Base-by-base conservation (phyloP, 2,797 vertebrate genomes). In the Silurus aristotelis region DNA sequence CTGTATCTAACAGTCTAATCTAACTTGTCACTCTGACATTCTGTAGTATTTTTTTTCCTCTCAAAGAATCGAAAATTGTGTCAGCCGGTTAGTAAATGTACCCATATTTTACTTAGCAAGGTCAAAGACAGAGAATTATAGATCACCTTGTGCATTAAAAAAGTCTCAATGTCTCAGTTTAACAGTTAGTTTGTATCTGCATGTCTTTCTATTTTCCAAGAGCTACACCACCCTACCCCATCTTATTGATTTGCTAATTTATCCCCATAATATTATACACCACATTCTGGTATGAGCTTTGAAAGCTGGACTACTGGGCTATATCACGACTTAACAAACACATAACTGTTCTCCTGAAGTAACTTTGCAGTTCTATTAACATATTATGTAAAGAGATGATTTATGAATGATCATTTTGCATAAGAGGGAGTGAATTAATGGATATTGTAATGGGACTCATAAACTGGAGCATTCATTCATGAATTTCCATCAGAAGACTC, bases 371-470 rank as follows among this genome's bases (percentile, higher is more conserved):
- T 43, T 58, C 31, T 73, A 58, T 76, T 76, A 86, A 27, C 75
- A 80, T 6, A n/a, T 70, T 80, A 77, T 66, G 10, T 80, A 25
- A 52, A 55, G 20, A 77, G 38, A 86, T 86, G 67, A 87, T 87
- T 82, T 82, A 87, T 87, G 64, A 84, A 87, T 71, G 43, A 87
- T 64, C 56, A 52, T 84, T 76, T 75, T 76, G 68, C 83, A 87
- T 76, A 75, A 71, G 77, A 87, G 27, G 76, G 46, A 81, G 63
- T 38, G 63, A 87, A 75, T 75, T 84, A 84, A 84, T 84, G 17
- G 43, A 46, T 82, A 61, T 61, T 82, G 46, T 84, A 87, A 87
- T 84, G 43, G 78, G 56, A 64, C 72, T 82, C 83, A 84, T 87
- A 71, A 87, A 87, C 71, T 64, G 22, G 64, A 87, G 83, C 83